Evolutionary conservation across 30 jellyfish, hydroid and myxozoan genomes (phyloP).

Genomic region (Hydractinia echinata): DNA sequence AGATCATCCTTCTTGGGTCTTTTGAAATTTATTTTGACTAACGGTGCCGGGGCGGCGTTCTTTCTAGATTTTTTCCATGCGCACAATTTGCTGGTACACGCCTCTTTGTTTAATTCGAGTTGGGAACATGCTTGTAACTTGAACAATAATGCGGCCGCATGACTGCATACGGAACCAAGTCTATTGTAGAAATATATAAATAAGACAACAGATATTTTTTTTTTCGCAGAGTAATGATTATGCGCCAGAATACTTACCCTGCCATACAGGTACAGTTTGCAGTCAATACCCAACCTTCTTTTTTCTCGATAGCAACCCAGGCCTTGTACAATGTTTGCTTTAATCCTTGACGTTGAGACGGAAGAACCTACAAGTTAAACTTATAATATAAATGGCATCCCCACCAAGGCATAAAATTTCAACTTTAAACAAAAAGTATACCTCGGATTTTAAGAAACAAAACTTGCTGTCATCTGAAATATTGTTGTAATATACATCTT

Average conservation of each 20-base stretch:
- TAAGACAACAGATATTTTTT: no score
- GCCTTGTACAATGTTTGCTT: slow-evolving; percentile 21
- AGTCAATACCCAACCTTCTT: slow-evolving; percentile 44
- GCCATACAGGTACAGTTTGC: slow-evolving; percentile 56
- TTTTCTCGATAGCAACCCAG: slow-evolving; percentile 34
- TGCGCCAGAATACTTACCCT: slow-evolving; percentile 24
- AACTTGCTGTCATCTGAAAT: slow-evolving; percentile 32
- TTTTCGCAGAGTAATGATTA: not conserved
- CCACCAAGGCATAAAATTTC: not conserved
- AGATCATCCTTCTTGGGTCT: slow-evolving; percentile 28
- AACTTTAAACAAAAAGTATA: not conserved
- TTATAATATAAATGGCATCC: not conserved
- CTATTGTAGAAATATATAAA: slow-evolving; percentile 8
- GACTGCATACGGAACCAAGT: slow-evolving; percentile 52
- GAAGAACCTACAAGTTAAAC: slow-evolving; percentile 23
- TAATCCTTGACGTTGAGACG: slow-evolving; percentile 44
- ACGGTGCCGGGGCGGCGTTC: slow-evolving; percentile 23
- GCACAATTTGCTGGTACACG: slow-evolving; percentile 38
- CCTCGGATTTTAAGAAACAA: slow-evolving; percentile 43
- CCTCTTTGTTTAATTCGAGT: slow-evolving; percentile 16
- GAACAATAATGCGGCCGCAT: slow-evolving; percentile 45
- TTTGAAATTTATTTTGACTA: slow-evolving; percentile 13
- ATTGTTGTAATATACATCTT: slow-evolving; percentile 36
- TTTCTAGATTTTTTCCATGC: slow-evolving; percentile 26
- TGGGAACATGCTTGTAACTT: slow-evolving; percentile 34